Base-by-base conservation (phyloP, 2,888 invertebrate genomes). In the Diarsia rubi region DNA sequence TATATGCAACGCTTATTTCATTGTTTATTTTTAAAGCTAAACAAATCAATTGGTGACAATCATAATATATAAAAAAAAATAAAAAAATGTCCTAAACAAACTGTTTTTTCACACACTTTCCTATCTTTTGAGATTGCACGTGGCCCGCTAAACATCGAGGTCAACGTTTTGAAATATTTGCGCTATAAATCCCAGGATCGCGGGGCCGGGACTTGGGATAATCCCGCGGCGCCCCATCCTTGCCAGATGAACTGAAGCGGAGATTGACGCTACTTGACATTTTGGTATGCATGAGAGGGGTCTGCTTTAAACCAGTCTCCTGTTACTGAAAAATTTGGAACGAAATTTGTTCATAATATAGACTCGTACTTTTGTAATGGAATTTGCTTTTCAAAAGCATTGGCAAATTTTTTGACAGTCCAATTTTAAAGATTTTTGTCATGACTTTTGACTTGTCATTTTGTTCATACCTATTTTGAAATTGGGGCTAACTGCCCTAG, bases 211-310 rank as follows among this genome's bases (percentile, higher is more conserved):
- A 60, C 24, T 42, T 21, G 67, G 21, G 57, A 49, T 80, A 84
- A 86, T 87, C 85, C 78, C 78, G 66, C 69, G 73, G 73, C 71
- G 84, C 86, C 82, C 82, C 82, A 67, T 67, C 83, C 83, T 45
- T 69, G 31, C n/a, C 37, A 49, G 52, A 44, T 31, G 9, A 69
- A 69, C 63, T 49, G 21, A 54, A 21, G 44, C 19, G n/a, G 52
- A 66, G 57, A 79, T 69, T 73, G 81, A 70, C 64, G 62, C 49
- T 68, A 31, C 67, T 67, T 72, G 69, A 63, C 31, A 45, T 68
- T 83, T 79, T 54, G 57, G 49, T 27, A 62, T 27, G 42, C 0
- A 24, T 14, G 47, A 31, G 2, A 1, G 37, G 21, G 0, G 37
- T 21, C 31, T 21, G 11, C 37, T 24, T 5, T 24, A 14, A 24